A percentile compares a stretch with the other conserved stretches of the same genome.
These are phyloP conservation scores for Microcebus tavaratra DNA, from an alignment of 2,113 vertebrate species.

Conservation along the genomic window DNA sequence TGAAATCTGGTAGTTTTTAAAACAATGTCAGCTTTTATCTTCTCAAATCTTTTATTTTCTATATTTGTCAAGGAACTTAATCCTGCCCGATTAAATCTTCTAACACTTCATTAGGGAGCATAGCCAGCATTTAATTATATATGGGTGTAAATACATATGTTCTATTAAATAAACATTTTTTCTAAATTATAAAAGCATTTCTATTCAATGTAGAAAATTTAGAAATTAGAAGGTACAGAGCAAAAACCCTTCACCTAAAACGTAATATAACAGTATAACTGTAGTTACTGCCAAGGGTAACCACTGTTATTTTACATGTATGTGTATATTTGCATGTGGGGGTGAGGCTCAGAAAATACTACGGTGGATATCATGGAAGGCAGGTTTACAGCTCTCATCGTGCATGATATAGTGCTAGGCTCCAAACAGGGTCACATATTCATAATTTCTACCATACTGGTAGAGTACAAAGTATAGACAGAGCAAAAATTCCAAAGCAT, in stretches of 20 bases:
- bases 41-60: slow-evolving; percentile 50
- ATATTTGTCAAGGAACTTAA: slow-evolving; percentile 47
- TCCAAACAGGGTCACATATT: background rate
- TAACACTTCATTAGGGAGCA: slow-evolving; percentile 21
- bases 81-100: slow-evolving; percentile 44
- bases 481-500: background rate
- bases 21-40: slow-evolving; percentile 10
- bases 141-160: slow-evolving; percentile 25
- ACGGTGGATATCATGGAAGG: background rate
- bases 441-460: background rate
- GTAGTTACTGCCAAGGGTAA: background rate
- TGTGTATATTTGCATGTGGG: background rate
- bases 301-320: background rate
- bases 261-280: background rate
- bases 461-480: slow-evolving; percentile 32
- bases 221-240: slow-evolving; percentile 37
- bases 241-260: background rate
- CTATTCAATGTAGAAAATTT: slow-evolving; percentile 27
- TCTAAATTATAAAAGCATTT: slow-evolving; percentile 51
- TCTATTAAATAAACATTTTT: slow-evolving; percentile 49
- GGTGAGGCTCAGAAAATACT: background rate
- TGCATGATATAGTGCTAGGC: background rate
- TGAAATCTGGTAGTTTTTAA: slow-evolving; percentile 18
- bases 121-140: slow-evolving; percentile 46
- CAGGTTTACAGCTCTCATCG: background rate